phyloP scores from a whole-genome alignment of 2,113 vertebrate species.

The Hemiscyllium ocellatum region DNA sequence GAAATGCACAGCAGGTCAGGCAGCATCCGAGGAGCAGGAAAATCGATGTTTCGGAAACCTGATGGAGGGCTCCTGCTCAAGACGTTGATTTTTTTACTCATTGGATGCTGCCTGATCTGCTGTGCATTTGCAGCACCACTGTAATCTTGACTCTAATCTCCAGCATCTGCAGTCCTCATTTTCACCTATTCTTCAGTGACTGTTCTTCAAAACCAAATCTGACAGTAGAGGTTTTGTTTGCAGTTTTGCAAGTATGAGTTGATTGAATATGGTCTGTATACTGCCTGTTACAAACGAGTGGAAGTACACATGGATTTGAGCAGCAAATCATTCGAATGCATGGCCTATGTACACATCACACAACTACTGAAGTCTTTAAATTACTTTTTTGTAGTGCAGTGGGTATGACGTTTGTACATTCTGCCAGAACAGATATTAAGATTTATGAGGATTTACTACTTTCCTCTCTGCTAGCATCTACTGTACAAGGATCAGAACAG shows the following conservation, averaged over 20 bases:
- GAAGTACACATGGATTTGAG: no score
- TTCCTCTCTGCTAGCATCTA: conserved; percentile 40
- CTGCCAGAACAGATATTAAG: neutral
- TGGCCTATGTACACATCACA: neutral
- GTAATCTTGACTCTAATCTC: no score
- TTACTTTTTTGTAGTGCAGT: neutral
- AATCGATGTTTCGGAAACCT: no score
- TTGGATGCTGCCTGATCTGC: no score
- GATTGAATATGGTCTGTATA: neutral
- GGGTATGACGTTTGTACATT: neutral
- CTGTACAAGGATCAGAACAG: conserved; percentile 83
- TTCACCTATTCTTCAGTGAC: no score
- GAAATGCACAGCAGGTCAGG: no score
- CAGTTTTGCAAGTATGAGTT: neutral
- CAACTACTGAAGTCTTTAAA: neutral
- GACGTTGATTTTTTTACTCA: no score
- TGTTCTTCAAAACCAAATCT: neutral
- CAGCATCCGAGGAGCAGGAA: no score
- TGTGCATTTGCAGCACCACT: no score
- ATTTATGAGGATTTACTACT: neutral
- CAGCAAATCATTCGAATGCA: no score
- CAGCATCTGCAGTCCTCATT: no score
- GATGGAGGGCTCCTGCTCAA: no score
- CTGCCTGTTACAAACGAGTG: neutral
- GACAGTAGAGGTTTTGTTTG: neutral